Evolutionary conservation across 2,888 invertebrate species (phyloP), one percentile per base, ranked within the genome.

Genomic region (Cheilosia grossa): DNA sequence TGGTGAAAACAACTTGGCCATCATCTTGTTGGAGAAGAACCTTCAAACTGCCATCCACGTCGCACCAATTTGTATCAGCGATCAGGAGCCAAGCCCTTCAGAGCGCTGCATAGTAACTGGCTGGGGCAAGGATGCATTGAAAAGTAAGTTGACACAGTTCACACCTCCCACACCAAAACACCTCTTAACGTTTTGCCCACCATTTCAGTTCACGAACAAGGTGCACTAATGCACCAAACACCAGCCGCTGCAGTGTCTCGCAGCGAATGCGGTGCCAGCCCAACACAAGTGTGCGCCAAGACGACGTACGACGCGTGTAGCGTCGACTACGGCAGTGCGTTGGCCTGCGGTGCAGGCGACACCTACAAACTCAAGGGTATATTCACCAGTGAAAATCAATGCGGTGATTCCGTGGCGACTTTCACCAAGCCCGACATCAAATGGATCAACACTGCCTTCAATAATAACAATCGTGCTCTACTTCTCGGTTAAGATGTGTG

Each of bases 51-150:
- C 95, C 56, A 94, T 94, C 85, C 96, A 97, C 88, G 94, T 97
- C 64, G 95, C 94, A 88, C 94, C 95, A 0, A 94, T 97, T 51
- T 97, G 97, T 89, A 91, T 97, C 54, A 94, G 95, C 82, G 94
- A 94, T 0, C 93, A 93, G 77, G 94, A 94, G 78, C 93, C 93
- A 37, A 90, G 88, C 27, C 88, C 90, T 87, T 91, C 90, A 1
- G 94, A 94, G 42, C 94, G 94, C 64, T 97, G 97, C 87, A 94
- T 96, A 6, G 94, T 95, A 0, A 96, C 96, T 66, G 97, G 97
- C 61, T 97, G 97, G 96, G 97, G 97, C 87, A 96, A 97, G 90
- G 93, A 94, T 87, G 95, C 96, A 5, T 90, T 97, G 63, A 95
- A 95, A 94, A 94, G 97, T 97, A 92, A 94, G 93, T 87, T n/a